These are phyloP conservation scores for Arge pagana DNA, from an alignment of 2,888 invertebrate genomes.

Conservation along the genomic window DNA sequence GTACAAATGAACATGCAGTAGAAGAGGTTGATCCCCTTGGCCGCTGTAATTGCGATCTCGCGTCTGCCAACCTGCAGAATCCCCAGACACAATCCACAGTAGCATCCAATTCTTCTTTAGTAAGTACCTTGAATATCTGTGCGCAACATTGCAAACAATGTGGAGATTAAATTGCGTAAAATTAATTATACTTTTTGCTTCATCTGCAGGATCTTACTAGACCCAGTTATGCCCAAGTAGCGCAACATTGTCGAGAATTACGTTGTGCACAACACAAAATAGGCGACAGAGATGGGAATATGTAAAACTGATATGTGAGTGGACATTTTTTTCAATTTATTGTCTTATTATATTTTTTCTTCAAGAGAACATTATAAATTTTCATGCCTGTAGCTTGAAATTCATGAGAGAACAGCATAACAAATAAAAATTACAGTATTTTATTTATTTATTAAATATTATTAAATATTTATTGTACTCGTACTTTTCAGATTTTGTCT, in stretches of 20 bases:
- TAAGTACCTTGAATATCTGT: too few species aligned
- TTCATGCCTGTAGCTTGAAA: too few species aligned
- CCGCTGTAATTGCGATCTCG: slow-evolving; percentile 54
- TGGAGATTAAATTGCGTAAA: too few species aligned
- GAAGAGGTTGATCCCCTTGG: slow-evolving; percentile 50
- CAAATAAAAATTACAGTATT: not conserved
- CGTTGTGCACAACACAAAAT: slow-evolving; percentile 57
- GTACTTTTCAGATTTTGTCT: slow-evolving; percentile 48
- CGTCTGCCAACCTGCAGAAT: slow-evolving; percentile 49
- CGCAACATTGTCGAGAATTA: slow-evolving; percentile 56
- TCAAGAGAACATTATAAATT: too few species aligned
- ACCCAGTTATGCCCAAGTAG: slow-evolving; percentile 59
- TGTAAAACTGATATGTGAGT: slow-evolving; percentile 50
- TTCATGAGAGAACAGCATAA: too few species aligned
- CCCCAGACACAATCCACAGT: slow-evolving; percentile 48
- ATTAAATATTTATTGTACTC: not conserved
- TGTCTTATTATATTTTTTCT: too few species aligned
- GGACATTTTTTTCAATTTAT: slow-evolving; percentile 19
- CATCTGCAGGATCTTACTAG: slow-evolving; percentile 51
- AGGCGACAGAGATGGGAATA: slow-evolving; percentile 54
- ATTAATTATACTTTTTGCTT: slow-evolving; percentile 23
- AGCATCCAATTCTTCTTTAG: slow-evolving; percentile 50
- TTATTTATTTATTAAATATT: slow-evolving; percentile 4
- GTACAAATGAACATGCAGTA: slow-evolving; percentile 52
- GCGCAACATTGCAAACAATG: too few species aligned